Evolutionary conservation across 2,113 vertebrate species (phyloP).

Genomic region (Asarcornis scutulata): DNA sequence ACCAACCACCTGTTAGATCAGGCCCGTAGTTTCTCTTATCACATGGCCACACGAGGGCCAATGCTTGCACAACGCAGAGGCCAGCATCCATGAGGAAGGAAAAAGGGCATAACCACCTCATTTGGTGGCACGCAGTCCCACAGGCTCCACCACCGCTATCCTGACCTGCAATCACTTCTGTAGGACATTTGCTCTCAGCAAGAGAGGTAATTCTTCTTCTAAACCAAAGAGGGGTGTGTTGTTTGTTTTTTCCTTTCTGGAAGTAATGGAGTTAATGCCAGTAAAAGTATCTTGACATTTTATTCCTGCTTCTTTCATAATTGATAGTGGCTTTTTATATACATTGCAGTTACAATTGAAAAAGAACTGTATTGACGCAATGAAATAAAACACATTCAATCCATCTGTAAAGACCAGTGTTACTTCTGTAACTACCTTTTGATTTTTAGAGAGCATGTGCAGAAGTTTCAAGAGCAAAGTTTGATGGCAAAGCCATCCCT

Average conservation of each 20-base stretch:
- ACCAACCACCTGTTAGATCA: not conserved
- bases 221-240: not conserved
- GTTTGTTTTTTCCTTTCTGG: conserved; percentile 11
- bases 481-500: not conserved
- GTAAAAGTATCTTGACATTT: conserved; percentile 36
- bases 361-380: not conserved
- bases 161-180: not conserved
- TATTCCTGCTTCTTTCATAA: not conserved
- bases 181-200: not conserved
- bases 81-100: not conserved
- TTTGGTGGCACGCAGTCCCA: not conserved
- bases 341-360: not conserved
- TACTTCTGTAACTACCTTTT: not conserved
- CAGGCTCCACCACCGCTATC: not conserved
- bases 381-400: not conserved
- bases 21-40: not conserved
- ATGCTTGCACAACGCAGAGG: not conserved
- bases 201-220: conserved; percentile 13
- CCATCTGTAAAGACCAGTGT: not conserved
- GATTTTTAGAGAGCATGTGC: not conserved
- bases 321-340: not conserved
- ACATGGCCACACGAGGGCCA: rapidly evolving
- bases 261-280: conserved; percentile 24
- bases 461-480: conserved; percentile 32
- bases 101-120: not conserved